phyloP scores from a whole-genome alignment of 2,888 invertebrate species.

The Brachyptera putata region DNA sequence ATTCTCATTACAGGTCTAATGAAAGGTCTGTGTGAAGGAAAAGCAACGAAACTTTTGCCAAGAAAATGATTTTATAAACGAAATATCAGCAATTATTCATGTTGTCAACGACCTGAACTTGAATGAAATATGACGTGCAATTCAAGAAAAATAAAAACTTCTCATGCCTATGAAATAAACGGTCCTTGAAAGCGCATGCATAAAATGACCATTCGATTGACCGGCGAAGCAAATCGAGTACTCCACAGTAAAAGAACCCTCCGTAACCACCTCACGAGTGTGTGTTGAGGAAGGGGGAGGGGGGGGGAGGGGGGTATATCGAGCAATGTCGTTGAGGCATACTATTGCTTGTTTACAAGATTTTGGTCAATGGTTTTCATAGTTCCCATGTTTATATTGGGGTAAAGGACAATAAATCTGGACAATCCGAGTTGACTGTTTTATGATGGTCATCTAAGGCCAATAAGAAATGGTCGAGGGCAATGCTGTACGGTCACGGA shows the following conservation, averaged over 20 bases:
- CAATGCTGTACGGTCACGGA: not conserved
- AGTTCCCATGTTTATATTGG: not conserved
- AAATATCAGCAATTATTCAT: no score
- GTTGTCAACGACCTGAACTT: no score
- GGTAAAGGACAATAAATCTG: constrained; percentile 3
- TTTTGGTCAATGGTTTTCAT: not conserved
- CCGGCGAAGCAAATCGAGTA: not conserved
- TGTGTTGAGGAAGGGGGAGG: not conserved
- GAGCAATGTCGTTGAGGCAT: not conserved
- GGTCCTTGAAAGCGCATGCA: not conserved
- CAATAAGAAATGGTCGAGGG: not conserved
- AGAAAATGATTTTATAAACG: no score
- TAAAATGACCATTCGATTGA: constrained; percentile 3
- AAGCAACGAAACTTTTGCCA: no score
- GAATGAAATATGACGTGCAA: no score
- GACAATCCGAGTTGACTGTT: not conserved
- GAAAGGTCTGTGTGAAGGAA: no score
- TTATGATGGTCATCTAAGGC: not conserved
- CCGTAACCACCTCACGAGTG: no score
- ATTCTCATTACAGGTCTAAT: no score
- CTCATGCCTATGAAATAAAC: not conserved
- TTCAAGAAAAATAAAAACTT: no score
- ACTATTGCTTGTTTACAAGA: constrained; percentile 11
- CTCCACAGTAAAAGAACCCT: no score
- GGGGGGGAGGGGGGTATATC: not conserved